These are phyloP conservation scores for Drosophila truncata DNA, from an alignment of 1,140 invertebrate genomes.

Conservation along the genomic window DNA sequence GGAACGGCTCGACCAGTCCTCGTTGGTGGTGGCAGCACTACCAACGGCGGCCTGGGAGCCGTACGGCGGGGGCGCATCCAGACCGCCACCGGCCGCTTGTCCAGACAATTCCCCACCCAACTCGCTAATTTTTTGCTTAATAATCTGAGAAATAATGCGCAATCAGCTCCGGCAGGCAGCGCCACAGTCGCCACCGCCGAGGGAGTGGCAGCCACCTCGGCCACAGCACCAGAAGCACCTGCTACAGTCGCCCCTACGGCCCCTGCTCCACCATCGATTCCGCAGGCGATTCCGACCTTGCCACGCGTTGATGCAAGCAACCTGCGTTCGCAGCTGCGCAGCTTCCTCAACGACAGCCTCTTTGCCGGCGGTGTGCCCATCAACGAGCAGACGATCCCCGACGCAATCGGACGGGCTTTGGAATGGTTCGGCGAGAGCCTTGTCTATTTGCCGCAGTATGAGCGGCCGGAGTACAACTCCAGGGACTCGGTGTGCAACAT, in stretches of 20 bases:
- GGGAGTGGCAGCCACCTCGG: conserved; percentile 10
- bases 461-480: conserved; percentile 75
- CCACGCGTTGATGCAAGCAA: conserved; percentile 17
- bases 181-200: conserved; percentile 6
- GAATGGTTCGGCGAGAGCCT: conserved; percentile 68
- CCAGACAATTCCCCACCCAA: conserved; percentile 50
- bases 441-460: conserved; percentile 75
- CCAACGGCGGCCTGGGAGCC: conserved; percentile 19
- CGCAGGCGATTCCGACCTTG: conserved; percentile 7
- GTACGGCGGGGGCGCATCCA: conserved; percentile 22
- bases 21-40: conserved; percentile 38
- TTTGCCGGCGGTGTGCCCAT: conserved; percentile 69
- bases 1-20: conserved; percentile 33
- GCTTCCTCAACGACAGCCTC: conserved; percentile 59
- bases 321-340: conserved; percentile 61
- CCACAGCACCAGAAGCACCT: conserved; percentile 1
- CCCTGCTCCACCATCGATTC: conserved; percentile 10
- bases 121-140: conserved; percentile 55
- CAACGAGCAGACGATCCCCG: conserved; percentile 66
- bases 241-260: background rate
- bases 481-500: conserved; percentile 77
- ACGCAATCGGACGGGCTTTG: conserved; percentile 64
- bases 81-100: conserved; percentile 25
- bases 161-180: conserved; percentile 60
- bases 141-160: conserved; percentile 77